These are phyloP conservation scores for Drosophila mojavensis DNA, from an alignment of 1,140 invertebrate genomes.

Conservation along the genomic window DNA sequence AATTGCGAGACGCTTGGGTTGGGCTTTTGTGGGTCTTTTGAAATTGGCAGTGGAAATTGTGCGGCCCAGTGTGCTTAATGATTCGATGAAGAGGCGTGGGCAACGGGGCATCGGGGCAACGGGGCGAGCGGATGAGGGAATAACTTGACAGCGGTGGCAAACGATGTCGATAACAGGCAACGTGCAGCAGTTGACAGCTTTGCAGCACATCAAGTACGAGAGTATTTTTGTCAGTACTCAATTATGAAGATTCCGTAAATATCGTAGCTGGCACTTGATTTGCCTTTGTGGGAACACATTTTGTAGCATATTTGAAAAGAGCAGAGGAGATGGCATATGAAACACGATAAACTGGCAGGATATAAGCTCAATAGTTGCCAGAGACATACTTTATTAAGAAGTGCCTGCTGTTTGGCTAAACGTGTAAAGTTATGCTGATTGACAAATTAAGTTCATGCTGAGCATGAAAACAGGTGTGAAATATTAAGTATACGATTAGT, in stretches of 20 bases:
- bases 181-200: slow-evolving; percentile 39
- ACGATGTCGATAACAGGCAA: slow-evolving; percentile 40
- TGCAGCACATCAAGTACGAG: slow-evolving; percentile 32
- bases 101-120: no score
- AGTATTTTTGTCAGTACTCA: slow-evolving; percentile 37
- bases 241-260: slow-evolving; percentile 33
- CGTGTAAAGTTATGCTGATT: background rate
- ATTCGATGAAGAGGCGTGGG: background rate
- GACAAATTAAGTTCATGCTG: background rate
- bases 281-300: slow-evolving; percentile 15
- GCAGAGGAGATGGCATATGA: background rate
- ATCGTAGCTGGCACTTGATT: slow-evolving; percentile 8
- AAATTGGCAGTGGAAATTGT: slow-evolving; percentile 15
- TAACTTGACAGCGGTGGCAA: background rate
- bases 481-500: background rate
- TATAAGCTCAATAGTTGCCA: slow-evolving; percentile 15
- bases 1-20: slow-evolving; percentile 20
- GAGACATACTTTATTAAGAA: background rate
- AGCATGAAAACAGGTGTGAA: background rate
- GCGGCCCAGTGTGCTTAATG: slow-evolving; percentile 21
- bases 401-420: no score
- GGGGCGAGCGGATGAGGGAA: no score
- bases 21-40: background rate
- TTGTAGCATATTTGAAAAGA: slow-evolving; percentile 32
- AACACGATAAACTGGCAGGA: slow-evolving; percentile 6